A percentile compares a stretch with the other conserved stretches of the same genome.
Evolutionary conservation across 2,113 vertebrate species (phyloP).

Genomic region (Psilopogon haemacephalus): DNA sequence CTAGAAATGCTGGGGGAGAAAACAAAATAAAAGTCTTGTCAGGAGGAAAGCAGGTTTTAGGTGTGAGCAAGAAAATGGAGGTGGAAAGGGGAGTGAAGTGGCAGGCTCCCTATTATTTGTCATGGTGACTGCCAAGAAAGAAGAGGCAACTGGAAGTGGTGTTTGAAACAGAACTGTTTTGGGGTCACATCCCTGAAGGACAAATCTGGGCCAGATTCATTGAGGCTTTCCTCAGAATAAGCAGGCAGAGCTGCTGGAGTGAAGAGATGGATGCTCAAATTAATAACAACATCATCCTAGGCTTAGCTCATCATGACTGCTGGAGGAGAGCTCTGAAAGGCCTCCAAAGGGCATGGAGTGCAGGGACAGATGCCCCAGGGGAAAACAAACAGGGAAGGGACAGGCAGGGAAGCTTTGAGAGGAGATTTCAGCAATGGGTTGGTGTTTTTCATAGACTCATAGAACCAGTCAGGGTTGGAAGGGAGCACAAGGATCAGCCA

Average conservation of each 20-base stretch:
- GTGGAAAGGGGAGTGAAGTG: not conserved
- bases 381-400: not conserved
- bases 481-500: too few relatives aligned
- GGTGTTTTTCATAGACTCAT: not conserved
- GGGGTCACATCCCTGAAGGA: not conserved
- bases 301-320: not conserved
- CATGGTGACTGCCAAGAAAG: conserved; percentile 3
- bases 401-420: not conserved
- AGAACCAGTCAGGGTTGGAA: too few relatives aligned
- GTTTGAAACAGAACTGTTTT: conserved; percentile 5
- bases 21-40: not conserved
- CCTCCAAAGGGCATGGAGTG: not conserved
- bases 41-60: conserved; percentile 23
- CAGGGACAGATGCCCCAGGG: not conserved
- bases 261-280: conserved; percentile 20
- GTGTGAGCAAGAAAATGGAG: conserved; percentile 17
- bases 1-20: not conserved
- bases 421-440: not conserved
- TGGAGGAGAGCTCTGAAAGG: conserved; percentile 3
- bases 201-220: conserved; percentile 4
- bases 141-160: not conserved
- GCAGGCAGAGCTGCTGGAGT: not conserved
- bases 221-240: not conserved
- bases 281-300: not conserved
- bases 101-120: conserved; percentile 17